Base-by-base conservation (phyloP, 2,888 invertebrate genomes). In the Protodeltote pygarga region DNA sequence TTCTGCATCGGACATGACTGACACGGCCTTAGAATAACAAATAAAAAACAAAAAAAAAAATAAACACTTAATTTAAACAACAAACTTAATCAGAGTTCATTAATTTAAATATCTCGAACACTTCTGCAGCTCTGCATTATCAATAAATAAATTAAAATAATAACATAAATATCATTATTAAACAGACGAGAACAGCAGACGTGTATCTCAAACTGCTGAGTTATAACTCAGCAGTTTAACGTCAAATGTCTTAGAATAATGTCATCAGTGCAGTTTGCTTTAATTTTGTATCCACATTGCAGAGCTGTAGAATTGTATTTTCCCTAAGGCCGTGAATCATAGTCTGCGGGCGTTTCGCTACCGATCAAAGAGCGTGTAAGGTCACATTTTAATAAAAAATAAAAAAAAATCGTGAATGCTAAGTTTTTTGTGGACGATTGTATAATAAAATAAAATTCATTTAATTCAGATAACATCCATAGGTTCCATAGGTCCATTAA, bases 1-100 rank as follows among this genome's bases (percentile, higher is more conserved):
- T 78, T 81, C 88, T 85, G 87, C 87, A 86, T 86, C 87, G 87
- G 87, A 87, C 87, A 71, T 64, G 44, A 55, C 47, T 45, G 49
- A 58, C 55, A 71, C 76, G 77, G 73, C 77, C 75, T 77, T 73
- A 65, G 51, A 39, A 15, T 47, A 34, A 45, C 29, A 42, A 48
- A 50, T 52, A 47, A 65, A 52, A 41, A 19, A 34, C 28, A 45
- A 32, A 39, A 23, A 45, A 28, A 42, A 35, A 5, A 14, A 10
- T 20, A 45, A 48, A 42, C 29, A 27, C 58, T 59, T 58, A 57
- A 59, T 51, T 45, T 37, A 45, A 31, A 25, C 48, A 57, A 5
- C 23, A 19, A 10, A 35, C 9, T 37, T 47, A 20, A 35, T 34
- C 16, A 16, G 15, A 33, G n/a, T 28, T 34, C 31, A 24, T 23